phyloP scores from a whole-genome alignment of 2,113 vertebrate species.

The Myotis lucifugus region DNA sequence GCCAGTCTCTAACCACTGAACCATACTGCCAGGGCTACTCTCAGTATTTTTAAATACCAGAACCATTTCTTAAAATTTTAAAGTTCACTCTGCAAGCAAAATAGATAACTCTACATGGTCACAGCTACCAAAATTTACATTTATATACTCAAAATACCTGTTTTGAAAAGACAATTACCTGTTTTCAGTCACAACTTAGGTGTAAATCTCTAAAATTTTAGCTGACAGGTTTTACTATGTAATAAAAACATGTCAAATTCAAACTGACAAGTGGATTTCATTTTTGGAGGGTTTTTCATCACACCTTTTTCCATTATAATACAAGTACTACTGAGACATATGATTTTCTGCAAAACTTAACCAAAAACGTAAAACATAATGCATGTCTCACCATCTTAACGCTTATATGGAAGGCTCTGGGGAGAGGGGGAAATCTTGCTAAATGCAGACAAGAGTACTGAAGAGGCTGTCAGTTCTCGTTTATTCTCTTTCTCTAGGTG shows the following conservation, averaged over 20 bases:
- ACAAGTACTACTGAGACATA: slow-evolving; percentile 78
- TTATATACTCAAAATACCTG: slow-evolving; percentile 74
- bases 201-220: slow-evolving; percentile 80
- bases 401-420: slow-evolving; percentile 38
- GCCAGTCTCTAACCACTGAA: no score
- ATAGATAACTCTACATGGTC: neutral
- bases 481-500: neutral
- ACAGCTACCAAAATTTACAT: slow-evolving; percentile 52
- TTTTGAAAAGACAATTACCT: slow-evolving; percentile 80
- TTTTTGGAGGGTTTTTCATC: slow-evolving; percentile 74
- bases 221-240: slow-evolving; percentile 78
- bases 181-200: slow-evolving; percentile 81
- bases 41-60: slow-evolving; percentile 13
- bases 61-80: slow-evolving; percentile 33
- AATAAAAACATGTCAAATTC: slow-evolving; percentile 75
- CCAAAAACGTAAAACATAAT: slow-evolving; percentile 76
- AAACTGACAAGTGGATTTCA: slow-evolving; percentile 61
- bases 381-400: slow-evolving; percentile 68
- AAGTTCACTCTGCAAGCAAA: slow-evolving; percentile 63
- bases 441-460: slow-evolving; percentile 65
- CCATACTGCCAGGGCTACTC: neutral
- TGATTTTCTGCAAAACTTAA: slow-evolving; percentile 81
- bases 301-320: slow-evolving; percentile 76
- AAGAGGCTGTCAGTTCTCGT: slow-evolving; percentile 47
- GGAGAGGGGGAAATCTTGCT: slow-evolving; percentile 9